Evolutionary conservation across 2,797 vertebrate species (phyloP).

Genomic region (Chromobotia macracanthus): DNA sequence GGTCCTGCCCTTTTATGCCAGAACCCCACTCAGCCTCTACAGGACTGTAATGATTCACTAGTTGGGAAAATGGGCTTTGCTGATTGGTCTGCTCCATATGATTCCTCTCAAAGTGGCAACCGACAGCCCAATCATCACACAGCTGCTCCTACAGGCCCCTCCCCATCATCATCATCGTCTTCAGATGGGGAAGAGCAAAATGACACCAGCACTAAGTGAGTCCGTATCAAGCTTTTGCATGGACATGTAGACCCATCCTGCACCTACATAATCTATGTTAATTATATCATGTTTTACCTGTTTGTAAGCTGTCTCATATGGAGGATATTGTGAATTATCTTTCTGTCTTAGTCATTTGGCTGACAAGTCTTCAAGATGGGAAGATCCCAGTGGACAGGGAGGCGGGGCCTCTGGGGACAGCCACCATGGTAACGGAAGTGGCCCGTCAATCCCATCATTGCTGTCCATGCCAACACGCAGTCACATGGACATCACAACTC

Average conservation of each 20-base stretch:
- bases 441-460: slow-evolving; percentile 87
- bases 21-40: slow-evolving; percentile 76
- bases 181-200: slow-evolving; percentile 89
- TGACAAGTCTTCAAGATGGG: slow-evolving; percentile 84
- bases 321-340: background rate
- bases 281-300: background rate
- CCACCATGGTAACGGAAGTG: slow-evolving; percentile 81
- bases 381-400: slow-evolving; percentile 78
- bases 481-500: slow-evolving; percentile 94
- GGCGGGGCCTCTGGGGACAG: slow-evolving; percentile 74
- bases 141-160: slow-evolving; percentile 77
- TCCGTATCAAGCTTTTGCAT: background rate
- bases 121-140: slow-evolving; percentile 83
- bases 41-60: slow-evolving; percentile 83
- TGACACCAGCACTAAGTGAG: slow-evolving; percentile 86
- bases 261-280: too few species aligned
- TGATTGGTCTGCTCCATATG: slow-evolving; percentile 87
- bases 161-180: slow-evolving; percentile 86
- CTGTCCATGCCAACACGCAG: slow-evolving; percentile 91
- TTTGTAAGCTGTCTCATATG: background rate
- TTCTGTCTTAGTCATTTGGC: slow-evolving; percentile 78
- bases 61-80: slow-evolving; percentile 82
- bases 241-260: background rate
- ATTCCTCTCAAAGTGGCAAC: slow-evolving; percentile 79
- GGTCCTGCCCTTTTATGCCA: slow-evolving; percentile 81